Evolutionary conservation across 2,113 vertebrate genomes (phyloP).

Genomic region (Catharus minimus): DNA sequence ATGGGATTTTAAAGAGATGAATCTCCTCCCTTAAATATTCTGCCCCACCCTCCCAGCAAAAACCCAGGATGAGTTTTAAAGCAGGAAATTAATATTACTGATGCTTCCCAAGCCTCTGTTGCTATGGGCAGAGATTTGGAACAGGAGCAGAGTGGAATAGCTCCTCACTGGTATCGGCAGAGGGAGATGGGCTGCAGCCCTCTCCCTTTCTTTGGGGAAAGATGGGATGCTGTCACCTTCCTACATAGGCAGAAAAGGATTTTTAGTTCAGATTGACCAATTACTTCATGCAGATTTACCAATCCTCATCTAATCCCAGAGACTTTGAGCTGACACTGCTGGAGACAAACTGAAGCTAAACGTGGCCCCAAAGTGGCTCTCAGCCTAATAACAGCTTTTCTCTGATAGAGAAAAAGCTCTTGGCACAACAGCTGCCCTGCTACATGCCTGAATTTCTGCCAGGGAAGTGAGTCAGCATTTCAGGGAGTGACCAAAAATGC

Average conservation of each 20-base stretch:
- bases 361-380: background rate
- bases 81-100: background rate
- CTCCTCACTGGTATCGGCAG: background rate
- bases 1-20: background rate
- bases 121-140: background rate
- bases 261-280: background rate
- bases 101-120: background rate
- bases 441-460: background rate
- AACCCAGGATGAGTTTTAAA: background rate
- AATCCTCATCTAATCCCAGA: background rate
- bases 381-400: background rate
- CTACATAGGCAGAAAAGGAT: background rate
- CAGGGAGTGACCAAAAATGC: constrained; percentile 35
- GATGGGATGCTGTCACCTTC: background rate
- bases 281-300: background rate
- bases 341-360: background rate
- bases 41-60: background rate
- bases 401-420: background rate
- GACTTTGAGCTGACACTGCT: background rate
- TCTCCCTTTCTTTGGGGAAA: background rate
- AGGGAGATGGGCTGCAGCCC: background rate
- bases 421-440: background rate
- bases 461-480: constrained; percentile 22
- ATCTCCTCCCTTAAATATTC: background rate
- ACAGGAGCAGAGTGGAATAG: background rate